A percentile compares a stretch with the other conserved stretches of the same genome.
phyloP scores from a whole-genome alignment of 2,113 vertebrate species.

The Bombycilla garrulus region DNA sequence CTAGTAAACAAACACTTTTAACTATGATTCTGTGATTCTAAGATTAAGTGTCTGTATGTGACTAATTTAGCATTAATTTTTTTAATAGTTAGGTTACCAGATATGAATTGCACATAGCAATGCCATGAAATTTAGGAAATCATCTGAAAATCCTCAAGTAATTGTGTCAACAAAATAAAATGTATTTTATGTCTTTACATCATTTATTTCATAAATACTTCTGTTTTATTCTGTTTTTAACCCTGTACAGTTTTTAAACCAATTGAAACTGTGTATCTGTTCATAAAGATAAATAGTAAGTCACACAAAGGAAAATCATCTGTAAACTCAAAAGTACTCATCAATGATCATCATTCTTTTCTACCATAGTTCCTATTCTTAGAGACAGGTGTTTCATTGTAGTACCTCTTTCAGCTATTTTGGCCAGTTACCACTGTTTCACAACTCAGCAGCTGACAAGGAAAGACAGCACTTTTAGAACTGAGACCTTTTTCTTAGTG shows the following conservation, averaged over 20 bases:
- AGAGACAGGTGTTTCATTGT: not conserved
- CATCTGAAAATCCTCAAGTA: not conserved
- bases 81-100: not conserved
- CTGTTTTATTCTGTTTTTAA: not conserved
- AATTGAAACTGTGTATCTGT: not conserved
- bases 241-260: not conserved
- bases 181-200: not conserved
- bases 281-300: not conserved
- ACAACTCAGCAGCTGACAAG: not conserved
- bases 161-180: not conserved
- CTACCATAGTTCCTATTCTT: not conserved
- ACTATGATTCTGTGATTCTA: not conserved
- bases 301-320: not conserved
- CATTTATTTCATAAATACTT: not conserved
- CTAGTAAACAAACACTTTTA: not conserved
- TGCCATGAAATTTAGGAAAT: not conserved
- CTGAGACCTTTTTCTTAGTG: not conserved
- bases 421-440: not conserved
- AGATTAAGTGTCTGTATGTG: not conserved
- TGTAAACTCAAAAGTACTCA: not conserved
- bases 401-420: not conserved
- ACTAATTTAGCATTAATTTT: not conserved
- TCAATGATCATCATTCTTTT: not conserved
- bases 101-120: not conserved
- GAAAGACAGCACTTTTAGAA: not conserved